Conservation (phyloP, 2,888 invertebrate species). For the Drosophila barbarae region DNA sequence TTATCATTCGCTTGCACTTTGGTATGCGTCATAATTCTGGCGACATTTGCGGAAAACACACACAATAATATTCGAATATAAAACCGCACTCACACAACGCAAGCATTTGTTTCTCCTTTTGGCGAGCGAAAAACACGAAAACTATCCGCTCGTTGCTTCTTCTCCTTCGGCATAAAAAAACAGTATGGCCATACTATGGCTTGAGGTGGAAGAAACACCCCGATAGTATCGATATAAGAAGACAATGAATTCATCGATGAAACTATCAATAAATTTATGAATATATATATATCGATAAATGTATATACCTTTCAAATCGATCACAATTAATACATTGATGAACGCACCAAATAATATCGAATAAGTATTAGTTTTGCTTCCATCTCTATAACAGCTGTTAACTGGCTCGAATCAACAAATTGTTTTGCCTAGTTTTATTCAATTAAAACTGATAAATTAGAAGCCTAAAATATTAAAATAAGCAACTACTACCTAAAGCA, state of each 20-base stretch:
- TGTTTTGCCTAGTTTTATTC: neutral
- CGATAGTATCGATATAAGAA: neutral
- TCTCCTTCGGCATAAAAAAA: conserved; percentile 23
- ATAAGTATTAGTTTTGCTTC: too few relatives aligned
- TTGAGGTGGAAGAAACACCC: too few relatives aligned
- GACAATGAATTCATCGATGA: neutral
- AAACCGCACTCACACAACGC: conserved; percentile 36
- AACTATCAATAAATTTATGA: neutral
- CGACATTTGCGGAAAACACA: conserved; percentile 51
- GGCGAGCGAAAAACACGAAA: conserved; percentile 29
- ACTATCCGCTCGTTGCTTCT: conserved; percentile 23
- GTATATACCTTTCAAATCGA: too few relatives aligned
- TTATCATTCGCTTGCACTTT: conserved; percentile 53
- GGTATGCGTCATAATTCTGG: conserved; percentile 64
- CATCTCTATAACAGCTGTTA: neutral
- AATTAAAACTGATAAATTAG: conserved; percentile 4
- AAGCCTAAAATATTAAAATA: neutral
- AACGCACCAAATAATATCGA: neutral
- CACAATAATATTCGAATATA: conserved; percentile 26
- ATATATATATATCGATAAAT: too few relatives aligned
- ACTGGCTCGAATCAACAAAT: conserved; percentile 1
- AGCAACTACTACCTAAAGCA: accelerated
- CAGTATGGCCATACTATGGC: neutral
- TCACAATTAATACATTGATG: too few relatives aligned
- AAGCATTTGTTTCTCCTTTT: conserved; percentile 38